These are phyloP conservation scores for Eulithis testata DNA, from an alignment of 2,888 invertebrate genomes.

Conservation along the genomic window DNA sequence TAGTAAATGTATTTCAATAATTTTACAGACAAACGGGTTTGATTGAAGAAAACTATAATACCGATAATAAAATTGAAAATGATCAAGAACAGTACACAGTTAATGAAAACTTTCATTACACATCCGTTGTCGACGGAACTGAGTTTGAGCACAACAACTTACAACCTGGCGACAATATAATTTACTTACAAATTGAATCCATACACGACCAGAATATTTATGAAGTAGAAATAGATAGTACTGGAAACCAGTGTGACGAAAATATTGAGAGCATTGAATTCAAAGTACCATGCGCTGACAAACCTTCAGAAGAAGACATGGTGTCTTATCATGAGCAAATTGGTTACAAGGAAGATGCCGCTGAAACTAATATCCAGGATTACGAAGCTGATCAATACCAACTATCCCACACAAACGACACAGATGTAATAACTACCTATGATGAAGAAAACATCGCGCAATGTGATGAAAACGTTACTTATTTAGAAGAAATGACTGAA, in stretches of 20 bases:
- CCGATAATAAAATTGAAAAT: slow-evolving; percentile 18
- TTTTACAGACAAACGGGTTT: slow-evolving; percentile 21
- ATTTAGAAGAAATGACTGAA: neutral
- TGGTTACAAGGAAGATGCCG: no score
- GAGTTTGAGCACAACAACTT: neutral
- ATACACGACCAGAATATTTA: neutral
- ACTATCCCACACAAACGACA: neutral
- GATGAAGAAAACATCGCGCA: neutral
- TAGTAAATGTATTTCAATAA: neutral
- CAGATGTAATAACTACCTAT: neutral
- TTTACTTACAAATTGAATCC: neutral
- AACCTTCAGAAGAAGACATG: no score
- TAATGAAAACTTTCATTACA: slow-evolving; percentile 22
- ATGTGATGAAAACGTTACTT: neutral
- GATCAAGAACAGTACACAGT: slow-evolving; percentile 24
- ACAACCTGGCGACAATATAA: neutral
- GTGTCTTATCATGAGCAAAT: no score
- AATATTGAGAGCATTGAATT: neutral
- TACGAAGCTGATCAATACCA: neutral
- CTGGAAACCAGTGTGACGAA: neutral
- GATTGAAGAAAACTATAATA: slow-evolving; percentile 6
- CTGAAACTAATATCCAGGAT: neutral
- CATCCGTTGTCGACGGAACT: neutral
- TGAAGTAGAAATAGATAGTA: neutral
- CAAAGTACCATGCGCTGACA: neutral